These are phyloP conservation scores for Epirrhoe tristata DNA, from an alignment of 2,888 invertebrate genomes.

Conservation along the genomic window DNA sequence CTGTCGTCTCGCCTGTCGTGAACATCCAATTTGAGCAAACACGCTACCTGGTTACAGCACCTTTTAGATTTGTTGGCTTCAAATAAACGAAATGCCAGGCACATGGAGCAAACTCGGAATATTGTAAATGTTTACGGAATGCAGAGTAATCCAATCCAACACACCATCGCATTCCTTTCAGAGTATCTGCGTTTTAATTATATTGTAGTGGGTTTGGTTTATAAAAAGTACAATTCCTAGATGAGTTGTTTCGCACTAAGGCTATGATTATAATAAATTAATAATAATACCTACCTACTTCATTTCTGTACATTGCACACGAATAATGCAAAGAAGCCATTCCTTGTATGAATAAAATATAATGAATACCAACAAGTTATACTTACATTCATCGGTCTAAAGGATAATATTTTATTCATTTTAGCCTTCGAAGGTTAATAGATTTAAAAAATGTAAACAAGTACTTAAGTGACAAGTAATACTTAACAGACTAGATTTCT, in stretches of 20 bases:
- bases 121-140: slow-evolving; percentile 28
- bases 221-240: background rate
- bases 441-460: background rate
- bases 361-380: slow-evolving; percentile 10
- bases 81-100: slow-evolving; percentile 20
- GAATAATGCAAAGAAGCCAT: background rate
- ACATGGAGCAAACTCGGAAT: slow-evolving; percentile 13
- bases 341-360: slow-evolving; percentile 7
- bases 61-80: slow-evolving; percentile 32
- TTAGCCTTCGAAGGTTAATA: background rate
- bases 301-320: background rate
- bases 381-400: slow-evolving; percentile 7
- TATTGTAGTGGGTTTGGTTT: background rate
- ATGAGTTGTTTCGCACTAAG: background rate
- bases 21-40: slow-evolving; percentile 55
- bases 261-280: background rate
- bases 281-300: background rate
- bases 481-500: background rate
- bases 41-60: slow-evolving; percentile 47
- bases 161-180: slow-evolving; percentile 9
- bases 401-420: slow-evolving; percentile 10
- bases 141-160: slow-evolving; percentile 12
- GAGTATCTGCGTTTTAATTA: background rate
- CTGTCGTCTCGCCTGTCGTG: slow-evolving; percentile 51
- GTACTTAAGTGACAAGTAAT: background rate